A percentile compares a stretch with the other conserved stretches of the same genome.
These are phyloP conservation scores for Heterotilapia buettikoferi DNA, from an alignment of 2,113 vertebrate genomes.

Conservation along the genomic window DNA sequence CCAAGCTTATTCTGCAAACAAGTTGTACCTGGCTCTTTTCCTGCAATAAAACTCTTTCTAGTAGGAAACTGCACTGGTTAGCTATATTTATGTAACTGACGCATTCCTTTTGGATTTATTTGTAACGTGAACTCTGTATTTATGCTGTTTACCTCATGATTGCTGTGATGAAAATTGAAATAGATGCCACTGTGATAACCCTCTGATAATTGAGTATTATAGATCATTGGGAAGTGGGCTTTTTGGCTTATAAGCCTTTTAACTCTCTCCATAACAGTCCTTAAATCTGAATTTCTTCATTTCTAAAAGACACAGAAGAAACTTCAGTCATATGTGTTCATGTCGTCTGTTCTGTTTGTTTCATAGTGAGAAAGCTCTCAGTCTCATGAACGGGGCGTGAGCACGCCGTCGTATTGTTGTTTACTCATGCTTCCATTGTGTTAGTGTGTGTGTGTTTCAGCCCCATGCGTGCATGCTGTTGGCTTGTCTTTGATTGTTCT, in stretches of 20 bases:
- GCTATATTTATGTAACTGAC: background rate
- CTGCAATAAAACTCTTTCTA: background rate
- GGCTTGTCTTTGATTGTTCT: slow-evolving; percentile 49
- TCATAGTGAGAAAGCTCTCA: background rate
- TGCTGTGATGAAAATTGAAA: background rate
- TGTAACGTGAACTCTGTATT: background rate
- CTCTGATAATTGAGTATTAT: background rate
- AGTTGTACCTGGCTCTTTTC: background rate
- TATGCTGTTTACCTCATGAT: background rate
- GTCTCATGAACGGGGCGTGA: background rate
- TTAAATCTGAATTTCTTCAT: background rate
- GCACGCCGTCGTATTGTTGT: background rate
- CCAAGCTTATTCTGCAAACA: background rate
- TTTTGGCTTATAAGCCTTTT: background rate
- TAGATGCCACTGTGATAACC: background rate
- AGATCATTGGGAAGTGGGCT: background rate
- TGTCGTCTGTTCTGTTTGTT: background rate
- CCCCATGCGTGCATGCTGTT: background rate
- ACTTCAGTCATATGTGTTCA: background rate
- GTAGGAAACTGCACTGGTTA: background rate
- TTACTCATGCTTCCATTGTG: background rate
- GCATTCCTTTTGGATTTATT: background rate
- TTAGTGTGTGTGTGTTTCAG: background rate
- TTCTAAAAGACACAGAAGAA: background rate
- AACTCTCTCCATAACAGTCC: background rate